Evolutionary conservation across 2,797 vertebrate species (phyloP).

Genomic region (Decapterus maruadsi): DNA sequence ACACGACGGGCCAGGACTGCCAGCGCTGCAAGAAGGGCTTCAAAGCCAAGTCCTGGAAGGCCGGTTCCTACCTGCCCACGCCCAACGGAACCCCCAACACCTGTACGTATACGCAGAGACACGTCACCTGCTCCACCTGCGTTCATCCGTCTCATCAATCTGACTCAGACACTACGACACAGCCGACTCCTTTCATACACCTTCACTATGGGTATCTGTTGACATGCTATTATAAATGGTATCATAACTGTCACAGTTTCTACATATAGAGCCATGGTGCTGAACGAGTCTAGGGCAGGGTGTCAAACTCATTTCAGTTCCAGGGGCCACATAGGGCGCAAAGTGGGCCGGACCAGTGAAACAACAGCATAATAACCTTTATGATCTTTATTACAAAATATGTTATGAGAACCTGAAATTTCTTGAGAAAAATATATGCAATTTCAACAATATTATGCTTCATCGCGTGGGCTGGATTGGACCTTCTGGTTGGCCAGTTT

Average conservation of each 20-base stretch:
- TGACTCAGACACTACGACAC: background rate
- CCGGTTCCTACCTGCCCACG: slow-evolving; percentile 94
- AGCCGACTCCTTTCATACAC: background rate
- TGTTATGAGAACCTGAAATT: no score
- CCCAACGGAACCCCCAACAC: slow-evolving; percentile 94
- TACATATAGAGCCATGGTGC: background rate
- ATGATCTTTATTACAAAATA: no score
- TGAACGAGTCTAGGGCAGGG: no score
- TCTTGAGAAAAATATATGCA: no score
- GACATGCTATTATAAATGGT: background rate
- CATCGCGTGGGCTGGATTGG: no score
- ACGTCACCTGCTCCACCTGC: background rate
- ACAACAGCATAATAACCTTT: no score
- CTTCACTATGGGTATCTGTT: background rate
- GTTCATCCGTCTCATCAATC: slow-evolving; percentile 5
- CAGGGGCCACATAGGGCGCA: no score
- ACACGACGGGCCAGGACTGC: slow-evolving; percentile 98
- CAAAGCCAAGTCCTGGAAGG: slow-evolving; percentile 95
- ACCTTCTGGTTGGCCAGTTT: no score
- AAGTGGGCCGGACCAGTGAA: no score
- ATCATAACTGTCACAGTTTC: background rate
- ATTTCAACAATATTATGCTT: no score
- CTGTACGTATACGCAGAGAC: slow-evolving; percentile 87
- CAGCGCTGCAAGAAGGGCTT: slow-evolving; percentile 96
- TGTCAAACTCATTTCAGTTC: no score